These are phyloP conservation scores for Tricholauxania praeusta DNA, from an alignment of 2,888 invertebrate species.

Conservation along the genomic window DNA sequence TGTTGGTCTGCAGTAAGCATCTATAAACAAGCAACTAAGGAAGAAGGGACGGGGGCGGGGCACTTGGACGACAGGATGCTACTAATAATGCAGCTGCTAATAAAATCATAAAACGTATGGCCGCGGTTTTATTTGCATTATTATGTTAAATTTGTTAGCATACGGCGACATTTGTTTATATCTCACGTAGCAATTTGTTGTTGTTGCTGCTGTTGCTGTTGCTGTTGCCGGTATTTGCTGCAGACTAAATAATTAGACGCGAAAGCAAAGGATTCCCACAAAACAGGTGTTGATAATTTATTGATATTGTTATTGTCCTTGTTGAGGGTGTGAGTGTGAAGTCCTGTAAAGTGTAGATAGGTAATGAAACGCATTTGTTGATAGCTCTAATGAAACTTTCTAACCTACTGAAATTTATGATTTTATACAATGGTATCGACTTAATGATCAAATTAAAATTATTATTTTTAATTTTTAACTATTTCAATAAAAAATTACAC, in stretches of 20 bases:
- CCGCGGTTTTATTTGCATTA: slow-evolving; percentile 33
- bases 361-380: slow-evolving; percentile 9
- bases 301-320: slow-evolving; percentile 37
- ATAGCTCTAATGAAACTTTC: slow-evolving; percentile 3
- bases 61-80: slow-evolving; percentile 12
- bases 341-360: neutral
- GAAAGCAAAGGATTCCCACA: slow-evolving; percentile 34
- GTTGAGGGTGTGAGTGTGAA: neutral
- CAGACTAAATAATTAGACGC: slow-evolving; percentile 26
- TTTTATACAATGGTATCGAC: neutral
- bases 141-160: slow-evolving; percentile 34
- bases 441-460: neutral
- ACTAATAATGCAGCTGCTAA: slow-evolving; percentile 30
- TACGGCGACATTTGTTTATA: slow-evolving; percentile 43
- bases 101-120: slow-evolving; percentile 42
- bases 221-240: slow-evolving; percentile 33
- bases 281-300: slow-evolving; percentile 52
- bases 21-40: too few relatives aligned
- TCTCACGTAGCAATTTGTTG: slow-evolving; percentile 49
- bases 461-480: too few relatives aligned
- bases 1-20: too few relatives aligned
- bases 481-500: too few relatives aligned
- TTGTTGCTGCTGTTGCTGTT: slow-evolving; percentile 36
- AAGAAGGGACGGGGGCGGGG: neutral
- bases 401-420: neutral